These are phyloP conservation scores for Cheilosia vernalis DNA, from an alignment of 2,888 invertebrate genomes.

Conservation along the genomic window DNA sequence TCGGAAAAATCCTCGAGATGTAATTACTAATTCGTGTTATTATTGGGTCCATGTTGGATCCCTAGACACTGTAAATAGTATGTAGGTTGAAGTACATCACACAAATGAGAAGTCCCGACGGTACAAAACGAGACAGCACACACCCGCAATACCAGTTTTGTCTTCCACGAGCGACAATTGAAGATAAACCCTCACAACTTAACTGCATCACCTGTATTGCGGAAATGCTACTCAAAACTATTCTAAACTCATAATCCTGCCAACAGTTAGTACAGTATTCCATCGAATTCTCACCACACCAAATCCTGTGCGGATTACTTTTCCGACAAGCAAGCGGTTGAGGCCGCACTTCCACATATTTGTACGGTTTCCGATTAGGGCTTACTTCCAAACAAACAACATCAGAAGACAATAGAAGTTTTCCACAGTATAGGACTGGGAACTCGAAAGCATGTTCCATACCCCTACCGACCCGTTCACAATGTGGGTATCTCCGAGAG, in stretches of 20 bases:
- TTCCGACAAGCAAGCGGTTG: background rate
- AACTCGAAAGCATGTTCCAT: constrained; percentile 41
- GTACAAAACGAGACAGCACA: too few relatives aligned
- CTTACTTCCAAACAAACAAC: background rate
- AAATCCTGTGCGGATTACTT: background rate
- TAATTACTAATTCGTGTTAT: too few relatives aligned
- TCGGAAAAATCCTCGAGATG: too few relatives aligned
- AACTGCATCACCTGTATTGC: too few relatives aligned
- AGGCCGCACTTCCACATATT: background rate
- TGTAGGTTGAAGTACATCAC: too few relatives aligned
- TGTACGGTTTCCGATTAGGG: background rate
- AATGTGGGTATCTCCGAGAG: constrained; percentile 8
- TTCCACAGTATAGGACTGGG: constrained; percentile 8
- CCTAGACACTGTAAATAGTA: too few relatives aligned
- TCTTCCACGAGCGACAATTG: too few relatives aligned
- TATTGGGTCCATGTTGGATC: too few relatives aligned
- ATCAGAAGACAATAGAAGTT: constrained; percentile 54
- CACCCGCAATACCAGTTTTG: too few relatives aligned
- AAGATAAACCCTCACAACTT: too few relatives aligned
- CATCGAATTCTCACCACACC: background rate
- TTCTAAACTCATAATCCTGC: constrained; percentile 12
- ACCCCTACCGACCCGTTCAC: background rate
- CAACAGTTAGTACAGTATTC: background rate
- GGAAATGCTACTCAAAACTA: background rate
- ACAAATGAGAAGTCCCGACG: too few relatives aligned